These are phyloP conservation scores for Agriopis marginaria DNA, from an alignment of 2,888 invertebrate genomes.

Conservation along the genomic window DNA sequence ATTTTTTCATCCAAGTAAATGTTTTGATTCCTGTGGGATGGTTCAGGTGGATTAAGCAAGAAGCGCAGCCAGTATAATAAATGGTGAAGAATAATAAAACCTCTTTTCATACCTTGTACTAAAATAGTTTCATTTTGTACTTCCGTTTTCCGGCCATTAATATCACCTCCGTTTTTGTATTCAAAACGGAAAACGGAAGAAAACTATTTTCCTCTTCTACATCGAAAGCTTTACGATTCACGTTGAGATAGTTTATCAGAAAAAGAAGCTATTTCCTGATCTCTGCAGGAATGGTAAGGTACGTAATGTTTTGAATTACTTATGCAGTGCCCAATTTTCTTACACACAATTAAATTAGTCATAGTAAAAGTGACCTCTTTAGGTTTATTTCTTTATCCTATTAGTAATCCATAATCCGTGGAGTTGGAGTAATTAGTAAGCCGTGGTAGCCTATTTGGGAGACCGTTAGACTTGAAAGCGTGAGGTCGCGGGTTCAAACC, in stretches of 20 bases:
- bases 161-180: constrained; percentile 44
- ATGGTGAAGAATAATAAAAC: constrained; percentile 9
- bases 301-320: background rate
- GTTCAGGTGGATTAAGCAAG: no score
- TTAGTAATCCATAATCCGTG: no score
- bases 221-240: constrained; percentile 35
- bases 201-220: constrained; percentile 40
- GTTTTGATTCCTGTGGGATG: no score
- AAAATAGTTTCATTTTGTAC: constrained; percentile 18
- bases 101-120: background rate
- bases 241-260: constrained; percentile 40
- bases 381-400: no score
- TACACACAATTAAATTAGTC: no score
- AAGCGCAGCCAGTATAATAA: background rate
- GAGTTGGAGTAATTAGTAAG: no score
- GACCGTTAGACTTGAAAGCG: no score
- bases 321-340: no score
- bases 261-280: constrained; percentile 36
- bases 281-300: constrained; percentile 22
- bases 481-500: no score
- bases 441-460: no score
- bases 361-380: no score
- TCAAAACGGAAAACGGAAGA: constrained; percentile 38
- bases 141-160: constrained; percentile 44
- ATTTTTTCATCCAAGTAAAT: no score